Conservation (phyloP, 1,140 invertebrate genomes). For the Drosophila ananassae region DNA sequence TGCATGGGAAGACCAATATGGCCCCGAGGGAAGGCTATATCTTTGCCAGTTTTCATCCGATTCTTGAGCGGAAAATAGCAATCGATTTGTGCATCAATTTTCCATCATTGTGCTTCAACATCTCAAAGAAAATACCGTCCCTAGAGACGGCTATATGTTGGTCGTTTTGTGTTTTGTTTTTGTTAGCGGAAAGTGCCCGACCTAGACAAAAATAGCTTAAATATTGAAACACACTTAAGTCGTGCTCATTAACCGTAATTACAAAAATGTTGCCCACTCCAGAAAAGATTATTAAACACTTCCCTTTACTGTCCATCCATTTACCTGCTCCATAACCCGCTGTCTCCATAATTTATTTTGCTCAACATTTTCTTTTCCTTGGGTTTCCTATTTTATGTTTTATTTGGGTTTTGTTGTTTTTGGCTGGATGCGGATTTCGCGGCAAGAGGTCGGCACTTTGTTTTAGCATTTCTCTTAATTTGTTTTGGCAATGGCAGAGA, state of each 20-base stretch:
- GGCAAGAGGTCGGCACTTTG: constrained; percentile 59
- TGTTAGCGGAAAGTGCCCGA: too few species aligned
- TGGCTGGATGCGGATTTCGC: constrained; percentile 34
- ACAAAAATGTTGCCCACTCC: neutral
- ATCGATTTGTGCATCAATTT: too few species aligned
- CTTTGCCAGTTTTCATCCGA: too few species aligned
- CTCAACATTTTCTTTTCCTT: constrained; percentile 21
- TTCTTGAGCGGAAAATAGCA: too few species aligned
- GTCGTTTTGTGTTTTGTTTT: too few species aligned
- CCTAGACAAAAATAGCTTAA: neutral
- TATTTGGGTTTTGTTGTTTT: constrained; percentile 33
- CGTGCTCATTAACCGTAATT: constrained; percentile 15
- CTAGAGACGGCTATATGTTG: too few species aligned
- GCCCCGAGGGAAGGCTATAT: too few species aligned
- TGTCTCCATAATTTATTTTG: constrained; percentile 46
- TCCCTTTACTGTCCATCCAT: constrained; percentile 11
- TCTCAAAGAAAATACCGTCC: too few species aligned
- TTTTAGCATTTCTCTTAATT: constrained; percentile 80
- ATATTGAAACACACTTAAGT: constrained; percentile 19
- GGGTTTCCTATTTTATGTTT: constrained; percentile 13
- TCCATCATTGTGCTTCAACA: too few species aligned
- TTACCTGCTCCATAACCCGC: constrained; percentile 29
- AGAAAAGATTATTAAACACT: constrained; percentile 42
- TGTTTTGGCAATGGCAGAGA: constrained; percentile 68
- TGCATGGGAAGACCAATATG: too few species aligned